These are phyloP conservation scores for Porphyrio hochstetteri DNA, from an alignment of 2,113 vertebrate genomes.

Conservation along the genomic window DNA sequence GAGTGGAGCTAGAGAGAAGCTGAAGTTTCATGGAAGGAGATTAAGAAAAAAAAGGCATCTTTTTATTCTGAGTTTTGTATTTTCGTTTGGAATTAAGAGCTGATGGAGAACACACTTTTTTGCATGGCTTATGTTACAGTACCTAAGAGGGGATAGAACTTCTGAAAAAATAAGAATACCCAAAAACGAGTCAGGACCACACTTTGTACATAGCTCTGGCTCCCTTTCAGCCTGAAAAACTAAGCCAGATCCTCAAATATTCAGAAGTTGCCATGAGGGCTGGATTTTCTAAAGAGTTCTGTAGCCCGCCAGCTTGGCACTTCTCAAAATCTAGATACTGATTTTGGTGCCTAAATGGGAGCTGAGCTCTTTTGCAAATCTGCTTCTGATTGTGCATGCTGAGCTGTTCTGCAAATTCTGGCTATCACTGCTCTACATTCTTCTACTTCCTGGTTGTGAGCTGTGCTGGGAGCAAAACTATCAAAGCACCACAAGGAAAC, in stretches of 20 bases:
- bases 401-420: slow-evolving; percentile 64
- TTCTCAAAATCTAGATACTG: neutral
- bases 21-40: neutral
- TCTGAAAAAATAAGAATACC: neutral
- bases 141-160: neutral
- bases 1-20: neutral
- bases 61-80: neutral
- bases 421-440: slow-evolving; percentile 41
- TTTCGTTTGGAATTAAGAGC: neutral
- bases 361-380: slow-evolving; percentile 50
- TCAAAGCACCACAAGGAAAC: slow-evolving; percentile 64
- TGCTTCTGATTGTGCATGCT: neutral
- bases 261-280: neutral
- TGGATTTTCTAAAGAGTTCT: neutral
- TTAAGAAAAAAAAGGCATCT: neutral
- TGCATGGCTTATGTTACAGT: neutral
- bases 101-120: neutral
- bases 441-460: slow-evolving; percentile 57
- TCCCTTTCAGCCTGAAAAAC: neutral
- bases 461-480: slow-evolving; percentile 63
- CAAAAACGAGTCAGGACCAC: neutral
- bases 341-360: slow-evolving; percentile 44
- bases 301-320: neutral
- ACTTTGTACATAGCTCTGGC: neutral
- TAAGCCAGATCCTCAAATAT: neutral